Percentiles rank a stretch among this genome's conserved stretches.
Conservation (phyloP, 2,888 invertebrate species). For the Bellardia pandia region DNA sequence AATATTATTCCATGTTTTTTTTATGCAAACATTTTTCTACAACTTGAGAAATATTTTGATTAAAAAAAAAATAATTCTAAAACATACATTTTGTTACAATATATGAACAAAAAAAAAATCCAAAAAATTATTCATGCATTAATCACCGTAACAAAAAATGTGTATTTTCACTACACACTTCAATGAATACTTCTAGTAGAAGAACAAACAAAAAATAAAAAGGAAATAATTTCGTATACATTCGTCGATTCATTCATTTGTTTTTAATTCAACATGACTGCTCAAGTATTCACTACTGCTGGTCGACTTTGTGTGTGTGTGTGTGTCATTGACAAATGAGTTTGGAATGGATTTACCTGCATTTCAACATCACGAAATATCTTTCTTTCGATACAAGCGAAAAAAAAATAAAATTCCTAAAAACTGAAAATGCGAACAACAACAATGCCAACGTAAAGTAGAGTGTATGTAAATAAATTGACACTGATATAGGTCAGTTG, state of each 20-base stretch:
- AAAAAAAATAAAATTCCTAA: not conserved
- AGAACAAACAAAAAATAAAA: not conserved
- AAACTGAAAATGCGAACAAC: not conserved
- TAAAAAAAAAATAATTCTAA: not conserved
- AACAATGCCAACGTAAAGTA: conserved; percentile 4
- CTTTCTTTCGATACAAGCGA: not conserved
- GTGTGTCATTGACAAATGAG: conserved; percentile 61
- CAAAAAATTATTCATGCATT: conserved; percentile 49
- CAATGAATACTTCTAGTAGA: not conserved
- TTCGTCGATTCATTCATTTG: conserved; percentile 40
- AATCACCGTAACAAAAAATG: conserved; percentile 23
- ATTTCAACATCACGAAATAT: conserved; percentile 5
- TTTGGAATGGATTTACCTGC: conserved; percentile 51
- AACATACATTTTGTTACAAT: not conserved
- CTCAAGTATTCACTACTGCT: conserved; percentile 22
- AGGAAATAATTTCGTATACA: conserved; percentile 28
- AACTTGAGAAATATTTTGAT: conserved; percentile 23
- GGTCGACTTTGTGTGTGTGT: conserved; percentile 30
- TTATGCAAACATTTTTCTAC: conserved; percentile 11
- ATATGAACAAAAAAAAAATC: not conserved
- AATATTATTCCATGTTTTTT: not conserved
- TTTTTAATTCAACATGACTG: conserved; percentile 49
- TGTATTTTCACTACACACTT: not conserved
- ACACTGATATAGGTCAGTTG: conserved; percentile 38
- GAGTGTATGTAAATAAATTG: conserved; percentile 33